Evolutionary conservation across 2,113 vertebrate genomes (phyloP).

Genomic region (Recurvirostra avosetta): DNA sequence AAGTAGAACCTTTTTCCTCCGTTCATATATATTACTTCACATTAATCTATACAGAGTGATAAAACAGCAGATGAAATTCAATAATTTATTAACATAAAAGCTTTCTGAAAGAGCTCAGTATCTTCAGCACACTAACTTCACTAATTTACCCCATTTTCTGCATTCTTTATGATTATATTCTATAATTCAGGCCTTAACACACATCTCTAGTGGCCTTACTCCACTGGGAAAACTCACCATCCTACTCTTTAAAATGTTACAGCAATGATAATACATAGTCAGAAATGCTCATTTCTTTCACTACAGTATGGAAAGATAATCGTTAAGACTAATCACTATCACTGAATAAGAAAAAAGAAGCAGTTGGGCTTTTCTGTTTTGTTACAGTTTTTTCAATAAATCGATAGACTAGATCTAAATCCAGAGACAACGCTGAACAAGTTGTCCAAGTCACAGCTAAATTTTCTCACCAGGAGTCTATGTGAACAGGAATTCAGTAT

Average conservation of each 20-base stretch:
- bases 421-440: not conserved
- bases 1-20: not conserved
- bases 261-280: not conserved
- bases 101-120: not conserved
- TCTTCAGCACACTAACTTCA: not conserved
- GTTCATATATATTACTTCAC: not conserved
- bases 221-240: not conserved
- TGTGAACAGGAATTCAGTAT: not conserved
- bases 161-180: not conserved
- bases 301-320: not conserved
- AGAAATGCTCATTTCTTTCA: not conserved
- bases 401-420: not conserved
- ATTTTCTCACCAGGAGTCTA: not conserved
- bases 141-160: not conserved
- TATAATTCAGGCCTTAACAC: not conserved
- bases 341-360: not conserved
- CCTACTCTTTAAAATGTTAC: not conserved
- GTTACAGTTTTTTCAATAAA: not conserved
- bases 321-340: not conserved
- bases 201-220: not conserved
- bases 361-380: not conserved
- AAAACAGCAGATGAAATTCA: constrained; percentile 10
- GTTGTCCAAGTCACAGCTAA: not conserved
- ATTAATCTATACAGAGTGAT: constrained; percentile 1
- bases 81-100: constrained; percentile 34